A percentile compares a stretch with the other conserved stretches of the same genome.
These are phyloP conservation scores for Columba guinea DNA, from an alignment of 2,797 vertebrate genomes.

Conservation along the genomic window DNA sequence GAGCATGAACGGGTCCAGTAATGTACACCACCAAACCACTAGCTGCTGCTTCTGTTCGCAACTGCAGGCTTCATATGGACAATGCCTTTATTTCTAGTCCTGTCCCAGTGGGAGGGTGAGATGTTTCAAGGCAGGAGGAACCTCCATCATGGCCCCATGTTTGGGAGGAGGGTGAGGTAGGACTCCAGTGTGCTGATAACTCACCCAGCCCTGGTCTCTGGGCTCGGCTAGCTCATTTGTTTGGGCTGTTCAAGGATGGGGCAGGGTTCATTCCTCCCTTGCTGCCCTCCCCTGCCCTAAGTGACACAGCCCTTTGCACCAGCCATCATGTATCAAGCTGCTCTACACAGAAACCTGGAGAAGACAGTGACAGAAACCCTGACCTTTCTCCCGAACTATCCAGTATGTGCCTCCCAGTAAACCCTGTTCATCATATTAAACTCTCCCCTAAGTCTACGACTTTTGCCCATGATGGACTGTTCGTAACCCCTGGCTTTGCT, in stretches of 20 bases:
- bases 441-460: background rate
- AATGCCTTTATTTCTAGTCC: background rate
- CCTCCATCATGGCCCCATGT: fast-evolving
- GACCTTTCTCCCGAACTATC: background rate
- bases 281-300: background rate
- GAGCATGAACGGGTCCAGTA: background rate
- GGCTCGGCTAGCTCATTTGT: background rate
- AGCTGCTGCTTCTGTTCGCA: background rate
- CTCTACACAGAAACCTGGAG: background rate
- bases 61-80: background rate
- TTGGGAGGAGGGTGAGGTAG: background rate
- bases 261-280: background rate
- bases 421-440: background rate
- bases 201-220: background rate
- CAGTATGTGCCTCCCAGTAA: background rate
- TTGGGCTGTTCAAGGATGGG: background rate
- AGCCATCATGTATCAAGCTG: background rate
- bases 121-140: background rate
- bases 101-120: background rate
- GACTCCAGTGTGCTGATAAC: background rate
- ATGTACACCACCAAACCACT: background rate
- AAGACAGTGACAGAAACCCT: background rate
- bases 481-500: background rate
- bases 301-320: background rate
- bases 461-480: background rate